Conservation (phyloP, 2,888 invertebrate species). For the Tholera decimalis region DNA sequence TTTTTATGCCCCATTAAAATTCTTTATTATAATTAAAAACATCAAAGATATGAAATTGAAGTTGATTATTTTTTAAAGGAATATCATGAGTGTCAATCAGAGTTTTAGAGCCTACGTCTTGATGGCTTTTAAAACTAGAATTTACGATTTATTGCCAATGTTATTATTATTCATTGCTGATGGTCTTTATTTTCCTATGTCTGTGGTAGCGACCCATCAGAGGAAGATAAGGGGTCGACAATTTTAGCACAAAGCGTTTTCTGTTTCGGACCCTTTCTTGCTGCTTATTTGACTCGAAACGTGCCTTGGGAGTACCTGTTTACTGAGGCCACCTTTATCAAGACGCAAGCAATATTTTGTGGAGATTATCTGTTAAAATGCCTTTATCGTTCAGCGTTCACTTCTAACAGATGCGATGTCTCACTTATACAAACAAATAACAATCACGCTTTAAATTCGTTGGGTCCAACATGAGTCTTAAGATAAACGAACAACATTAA, state of each 20-base stretch:
- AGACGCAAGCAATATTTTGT: slow-evolving; percentile 83
- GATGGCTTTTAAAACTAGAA: slow-evolving; percentile 27
- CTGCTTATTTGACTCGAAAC: slow-evolving; percentile 88
- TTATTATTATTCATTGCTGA: slow-evolving; percentile 57
- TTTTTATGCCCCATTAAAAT: slow-evolving; percentile 49
- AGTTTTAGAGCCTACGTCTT: slow-evolving; percentile 42
- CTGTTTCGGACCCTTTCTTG: slow-evolving; percentile 88
- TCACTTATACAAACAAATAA: slow-evolving; percentile 87
- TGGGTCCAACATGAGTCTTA: slow-evolving; percentile 66
- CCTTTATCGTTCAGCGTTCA: slow-evolving; percentile 82
- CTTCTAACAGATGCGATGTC: slow-evolving; percentile 82
- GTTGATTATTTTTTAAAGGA: slow-evolving; percentile 39
- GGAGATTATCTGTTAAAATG: slow-evolving; percentile 86
- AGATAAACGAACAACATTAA: slow-evolving; percentile 69
- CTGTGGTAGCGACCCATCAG: slow-evolving; percentile 86
- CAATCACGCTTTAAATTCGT: slow-evolving; percentile 80
- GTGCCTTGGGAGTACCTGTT: slow-evolving; percentile 86
- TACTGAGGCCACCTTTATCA: slow-evolving; percentile 85
- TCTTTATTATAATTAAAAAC: slow-evolving; percentile 51
- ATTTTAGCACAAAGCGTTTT: slow-evolving; percentile 91
- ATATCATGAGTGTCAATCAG: slow-evolving; percentile 51
- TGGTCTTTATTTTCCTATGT: slow-evolving; percentile 75
- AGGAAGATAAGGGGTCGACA: slow-evolving; percentile 89
- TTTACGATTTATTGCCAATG: slow-evolving; percentile 43
- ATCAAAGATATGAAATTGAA: slow-evolving; percentile 52